phyloP scores from a whole-genome alignment of 1,140 invertebrate species.

The Watersipora subatra region DNA sequence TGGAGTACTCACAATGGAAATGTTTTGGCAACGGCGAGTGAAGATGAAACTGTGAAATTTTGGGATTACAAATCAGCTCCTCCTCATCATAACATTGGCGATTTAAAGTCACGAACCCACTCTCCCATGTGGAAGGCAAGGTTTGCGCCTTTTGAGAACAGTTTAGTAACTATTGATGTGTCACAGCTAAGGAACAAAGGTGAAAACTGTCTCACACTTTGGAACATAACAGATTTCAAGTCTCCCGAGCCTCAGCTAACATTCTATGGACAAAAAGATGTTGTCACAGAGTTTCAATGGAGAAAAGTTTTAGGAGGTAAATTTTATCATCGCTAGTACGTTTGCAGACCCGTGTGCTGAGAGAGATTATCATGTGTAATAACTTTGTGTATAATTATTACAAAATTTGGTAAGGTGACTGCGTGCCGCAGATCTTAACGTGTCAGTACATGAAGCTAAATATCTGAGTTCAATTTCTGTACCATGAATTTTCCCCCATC shows the following conservation, averaged over 20 bases:
- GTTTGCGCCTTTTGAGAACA: constrained; percentile 70
- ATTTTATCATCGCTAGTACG: no score
- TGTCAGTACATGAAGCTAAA: no score
- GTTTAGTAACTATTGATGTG: constrained; percentile 73
- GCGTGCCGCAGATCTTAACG: no score
- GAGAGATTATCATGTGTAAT: no score
- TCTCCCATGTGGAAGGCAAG: constrained; percentile 1
- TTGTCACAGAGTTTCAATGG: constrained; percentile 89
- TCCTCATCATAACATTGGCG: not conserved
- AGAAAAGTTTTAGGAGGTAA: constrained; percentile 36
- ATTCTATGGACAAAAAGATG: constrained; percentile 81
- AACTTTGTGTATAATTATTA: no score
- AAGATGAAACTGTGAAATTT: constrained; percentile 78
- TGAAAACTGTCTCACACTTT: constrained; percentile 66
- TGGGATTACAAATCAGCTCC: constrained; percentile 9
- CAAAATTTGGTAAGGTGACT: no score
- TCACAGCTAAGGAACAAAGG: constrained; percentile 60
- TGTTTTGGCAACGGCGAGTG: constrained; percentile 77
- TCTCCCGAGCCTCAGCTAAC: constrained; percentile 58
- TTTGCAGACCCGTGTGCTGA: no score
- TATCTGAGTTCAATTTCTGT: no score
- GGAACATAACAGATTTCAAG: constrained; percentile 51
- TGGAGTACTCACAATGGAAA: constrained; percentile 77
- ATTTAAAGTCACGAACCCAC: not conserved
- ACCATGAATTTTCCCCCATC: no score